Percentiles rank a stretch among this genome's conserved stretches.
phyloP scores from a whole-genome alignment of 2,113 vertebrate species.

The Hyperoodon ampullatus region DNA sequence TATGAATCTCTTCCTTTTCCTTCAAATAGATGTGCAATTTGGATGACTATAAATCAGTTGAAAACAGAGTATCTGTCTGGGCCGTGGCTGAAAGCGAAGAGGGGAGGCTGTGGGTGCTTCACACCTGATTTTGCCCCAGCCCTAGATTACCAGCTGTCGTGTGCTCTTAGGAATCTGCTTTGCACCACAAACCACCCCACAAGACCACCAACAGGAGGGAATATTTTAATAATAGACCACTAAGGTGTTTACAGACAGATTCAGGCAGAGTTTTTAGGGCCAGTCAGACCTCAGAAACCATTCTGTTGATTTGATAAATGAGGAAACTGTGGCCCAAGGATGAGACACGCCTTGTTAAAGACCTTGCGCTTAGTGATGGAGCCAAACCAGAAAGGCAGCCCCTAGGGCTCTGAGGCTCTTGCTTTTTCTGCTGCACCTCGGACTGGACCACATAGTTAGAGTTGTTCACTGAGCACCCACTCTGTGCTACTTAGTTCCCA shows the following conservation, averaged over 20 bases:
- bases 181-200: background rate
- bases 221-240: background rate
- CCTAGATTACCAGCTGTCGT: background rate
- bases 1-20: background rate
- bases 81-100: background rate
- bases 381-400: background rate
- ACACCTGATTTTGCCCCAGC: background rate
- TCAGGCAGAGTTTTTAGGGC: background rate
- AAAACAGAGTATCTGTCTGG: background rate
- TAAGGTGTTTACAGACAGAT: background rate
- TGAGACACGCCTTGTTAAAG: background rate
- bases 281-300: background rate
- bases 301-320: background rate
- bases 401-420: background rate
- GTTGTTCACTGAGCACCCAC: background rate
- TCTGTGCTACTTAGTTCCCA: background rate
- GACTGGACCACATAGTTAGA: background rate
- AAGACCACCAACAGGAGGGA: background rate
- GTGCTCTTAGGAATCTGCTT: background rate
- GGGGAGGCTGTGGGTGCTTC: background rate
- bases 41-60: background rate
- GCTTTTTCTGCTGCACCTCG: background rate
- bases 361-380: background rate
- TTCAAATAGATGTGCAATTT: background rate
- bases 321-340: background rate